These are phyloP conservation scores for Sanderia malayensis DNA, from an alignment of 30 jellyfish, hydroid and myxozoan genomes.

Conservation along the genomic window DNA sequence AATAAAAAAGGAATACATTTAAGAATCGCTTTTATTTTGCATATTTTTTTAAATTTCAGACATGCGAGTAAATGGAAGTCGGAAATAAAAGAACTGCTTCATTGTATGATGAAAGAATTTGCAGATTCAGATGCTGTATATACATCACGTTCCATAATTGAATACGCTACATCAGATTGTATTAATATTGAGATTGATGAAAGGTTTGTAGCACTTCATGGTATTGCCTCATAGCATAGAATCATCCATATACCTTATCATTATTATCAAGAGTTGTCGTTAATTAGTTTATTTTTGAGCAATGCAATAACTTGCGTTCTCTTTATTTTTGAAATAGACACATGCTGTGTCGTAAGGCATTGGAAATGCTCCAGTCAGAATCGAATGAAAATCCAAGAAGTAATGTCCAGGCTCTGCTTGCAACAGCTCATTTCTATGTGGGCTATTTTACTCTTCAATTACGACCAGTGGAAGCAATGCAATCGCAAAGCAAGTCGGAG, in stretches of 20 bases:
- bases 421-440: conserved; percentile 22
- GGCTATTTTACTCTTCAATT: too few species aligned
- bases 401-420: conserved; percentile 23
- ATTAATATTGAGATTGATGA: conserved; percentile 7
- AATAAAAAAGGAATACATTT: too few species aligned
- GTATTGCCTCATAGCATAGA: too few species aligned
- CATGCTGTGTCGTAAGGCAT: conserved; percentile 30
- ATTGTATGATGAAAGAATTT: conserved; percentile 13
- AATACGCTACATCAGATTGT: conserved; percentile 29
- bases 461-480: too few species aligned
- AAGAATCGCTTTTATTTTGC: too few species aligned
- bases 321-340: conserved; percentile 3
- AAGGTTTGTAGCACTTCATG: too few species aligned
- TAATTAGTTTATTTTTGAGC: too few species aligned
- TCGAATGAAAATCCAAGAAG: background rate
- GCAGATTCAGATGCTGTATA: conserved; percentile 8
- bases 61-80: background rate
- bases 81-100: conserved; percentile 18
- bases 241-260: too few species aligned
- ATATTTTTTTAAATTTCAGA: too few species aligned
- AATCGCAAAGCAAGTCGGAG: background rate
- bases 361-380: conserved; percentile 3
- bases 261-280: too few species aligned
- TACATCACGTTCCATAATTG: conserved; percentile 27
- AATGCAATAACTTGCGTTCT: background rate